Percentiles rank a stretch among this genome's conserved stretches.
Conservation (phyloP, 2,888 invertebrate species). For the Atherix ibis region DNA sequence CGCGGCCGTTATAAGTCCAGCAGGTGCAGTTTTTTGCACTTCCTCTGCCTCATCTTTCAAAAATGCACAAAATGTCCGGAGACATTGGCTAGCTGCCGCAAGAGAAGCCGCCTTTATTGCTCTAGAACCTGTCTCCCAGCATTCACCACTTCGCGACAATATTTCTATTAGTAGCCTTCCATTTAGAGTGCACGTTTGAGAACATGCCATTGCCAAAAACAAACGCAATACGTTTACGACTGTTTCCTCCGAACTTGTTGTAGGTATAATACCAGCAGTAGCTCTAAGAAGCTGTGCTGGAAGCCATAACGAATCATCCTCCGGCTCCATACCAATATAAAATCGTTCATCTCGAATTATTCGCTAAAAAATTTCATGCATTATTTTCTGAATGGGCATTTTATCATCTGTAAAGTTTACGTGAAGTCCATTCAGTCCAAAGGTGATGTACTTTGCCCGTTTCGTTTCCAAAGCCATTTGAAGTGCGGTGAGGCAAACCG, state of each 20-base stretch:
- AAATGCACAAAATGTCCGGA: conserved; percentile 72
- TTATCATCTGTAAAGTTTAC: too few species aligned
- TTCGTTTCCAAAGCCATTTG: conserved; percentile 79
- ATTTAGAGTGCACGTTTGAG: conserved; percentile 77
- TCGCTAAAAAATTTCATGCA: conserved; percentile 44
- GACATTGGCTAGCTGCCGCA: conserved; percentile 78
- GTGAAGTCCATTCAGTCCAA: conserved; percentile 77
- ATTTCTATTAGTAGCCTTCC: conserved; percentile 77
- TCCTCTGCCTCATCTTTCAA: conserved; percentile 42
- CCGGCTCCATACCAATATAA: conserved; percentile 76
- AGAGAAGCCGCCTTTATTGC: conserved; percentile 74
- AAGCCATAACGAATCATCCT: conserved; percentile 84
- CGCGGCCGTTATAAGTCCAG: conserved; percentile 35
- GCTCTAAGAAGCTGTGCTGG: conserved; percentile 80
- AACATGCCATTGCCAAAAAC: conserved; percentile 73
- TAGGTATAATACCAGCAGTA: conserved; percentile 42
- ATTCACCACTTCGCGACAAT: conserved; percentile 69
- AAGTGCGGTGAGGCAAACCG: conserved; percentile 69
- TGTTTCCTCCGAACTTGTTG: conserved; percentile 62
- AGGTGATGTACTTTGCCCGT: conserved; percentile 65
- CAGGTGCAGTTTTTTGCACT: conserved; percentile 39
- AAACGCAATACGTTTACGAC: conserved; percentile 58
- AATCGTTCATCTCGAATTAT: conserved; percentile 82
- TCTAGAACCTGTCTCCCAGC: conserved; percentile 60
- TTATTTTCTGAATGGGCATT: too few species aligned